phyloP scores from a whole-genome alignment of 2,113 vertebrate species.

The Climacteris rufus region DNA sequence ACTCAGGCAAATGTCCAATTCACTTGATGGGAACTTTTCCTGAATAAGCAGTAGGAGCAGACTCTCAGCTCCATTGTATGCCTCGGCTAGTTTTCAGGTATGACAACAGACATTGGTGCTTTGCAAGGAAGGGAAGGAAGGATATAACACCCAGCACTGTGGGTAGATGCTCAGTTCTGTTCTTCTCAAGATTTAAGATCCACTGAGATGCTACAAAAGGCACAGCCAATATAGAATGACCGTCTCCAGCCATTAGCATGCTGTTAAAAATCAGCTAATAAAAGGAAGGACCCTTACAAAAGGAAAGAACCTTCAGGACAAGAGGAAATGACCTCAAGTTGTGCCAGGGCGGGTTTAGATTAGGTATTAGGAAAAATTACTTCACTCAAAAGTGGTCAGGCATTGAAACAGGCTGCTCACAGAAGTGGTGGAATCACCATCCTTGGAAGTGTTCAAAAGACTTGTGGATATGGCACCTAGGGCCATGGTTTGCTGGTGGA shows the following conservation, averaged over 20 bases:
- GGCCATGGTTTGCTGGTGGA: neutral
- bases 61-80: neutral
- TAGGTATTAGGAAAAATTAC: neutral
- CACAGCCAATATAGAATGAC: neutral
- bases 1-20: slow-evolving; percentile 40
- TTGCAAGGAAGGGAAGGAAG: neutral
- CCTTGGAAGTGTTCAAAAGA: neutral
- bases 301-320: neutral
- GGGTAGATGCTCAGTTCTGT: neutral
- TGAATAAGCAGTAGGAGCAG: slow-evolving; percentile 9
- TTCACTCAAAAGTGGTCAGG: neutral
- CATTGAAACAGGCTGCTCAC: neutral
- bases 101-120: neutral
- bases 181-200: neutral
- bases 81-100: neutral
- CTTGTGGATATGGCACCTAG: neutral
- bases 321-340: neutral
- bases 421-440: neutral
- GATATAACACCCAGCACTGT: neutral
- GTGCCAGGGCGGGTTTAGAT: neutral
- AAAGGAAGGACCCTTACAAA: neutral
- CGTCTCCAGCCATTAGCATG: neutral
- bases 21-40: slow-evolving; percentile 31
- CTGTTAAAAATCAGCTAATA: neutral
- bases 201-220: neutral